Evolutionary conservation across 35 echinoderm and acorn worm genomes (phyloP).

Genomic region (Lytechinus pictus): DNA sequence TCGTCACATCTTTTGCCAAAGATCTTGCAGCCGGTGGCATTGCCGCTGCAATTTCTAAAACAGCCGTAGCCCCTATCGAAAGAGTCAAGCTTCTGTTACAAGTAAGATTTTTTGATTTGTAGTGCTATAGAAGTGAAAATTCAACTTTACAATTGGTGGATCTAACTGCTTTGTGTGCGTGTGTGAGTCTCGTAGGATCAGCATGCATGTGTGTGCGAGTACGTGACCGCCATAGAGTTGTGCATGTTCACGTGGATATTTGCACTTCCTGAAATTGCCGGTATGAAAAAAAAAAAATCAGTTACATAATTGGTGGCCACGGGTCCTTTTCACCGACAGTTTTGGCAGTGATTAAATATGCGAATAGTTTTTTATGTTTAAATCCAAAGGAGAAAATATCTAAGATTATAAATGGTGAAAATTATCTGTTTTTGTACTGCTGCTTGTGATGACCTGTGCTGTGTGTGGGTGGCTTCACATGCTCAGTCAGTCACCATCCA

Average conservation of each 20-base stretch:
- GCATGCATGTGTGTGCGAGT: not conserved
- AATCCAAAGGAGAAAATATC: no score
- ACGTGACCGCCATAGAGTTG: not conserved
- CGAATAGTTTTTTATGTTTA: no score
- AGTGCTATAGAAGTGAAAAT: not conserved
- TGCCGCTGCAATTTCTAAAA: constrained; percentile 89
- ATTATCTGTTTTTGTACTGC: no score
- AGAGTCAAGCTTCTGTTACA: constrained; percentile 87
- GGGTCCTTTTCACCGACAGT: no score
- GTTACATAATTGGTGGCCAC: no score
- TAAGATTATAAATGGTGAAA: no score
- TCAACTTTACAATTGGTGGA: not conserved
- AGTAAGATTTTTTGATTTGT: constrained; percentile 48
- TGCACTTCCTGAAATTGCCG: not conserved
- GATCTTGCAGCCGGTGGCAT: constrained; percentile 83
- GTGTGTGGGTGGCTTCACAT: no score
- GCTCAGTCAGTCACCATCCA: no score
- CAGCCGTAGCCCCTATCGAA: constrained; percentile 88
- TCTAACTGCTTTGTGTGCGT: not conserved
- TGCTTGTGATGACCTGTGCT: not conserved
- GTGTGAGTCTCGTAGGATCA: not conserved
- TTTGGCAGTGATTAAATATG: no score
- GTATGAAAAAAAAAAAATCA: not conserved
- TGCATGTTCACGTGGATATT: not conserved
- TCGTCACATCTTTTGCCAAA: constrained; percentile 54